A percentile compares a stretch with the other conserved stretches of the same genome.
Evolutionary conservation across 2,888 invertebrate genomes (phyloP).

Genomic region (Meloe dianella): DNA sequence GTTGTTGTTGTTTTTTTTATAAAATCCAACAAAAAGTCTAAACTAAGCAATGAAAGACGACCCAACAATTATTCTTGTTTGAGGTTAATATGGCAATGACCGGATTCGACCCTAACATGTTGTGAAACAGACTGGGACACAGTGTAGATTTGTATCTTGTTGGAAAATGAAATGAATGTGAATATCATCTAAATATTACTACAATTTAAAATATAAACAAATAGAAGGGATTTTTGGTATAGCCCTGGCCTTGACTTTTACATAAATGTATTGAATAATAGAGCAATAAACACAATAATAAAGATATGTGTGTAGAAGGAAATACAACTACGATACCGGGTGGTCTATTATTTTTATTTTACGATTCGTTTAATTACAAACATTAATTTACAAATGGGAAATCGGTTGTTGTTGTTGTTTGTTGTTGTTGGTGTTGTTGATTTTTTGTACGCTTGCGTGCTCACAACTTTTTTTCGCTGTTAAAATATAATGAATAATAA

Average conservation of each 20-base stretch:
- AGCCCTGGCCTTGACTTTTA: constrained; percentile 21
- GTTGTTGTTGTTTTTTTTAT: neutral
- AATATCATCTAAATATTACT: neutral
- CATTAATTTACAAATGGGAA: constrained; percentile 36
- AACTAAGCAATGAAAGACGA: neutral
- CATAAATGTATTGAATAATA: constrained; percentile 17
- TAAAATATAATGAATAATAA: constrained; percentile 7
- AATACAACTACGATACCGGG: neutral
- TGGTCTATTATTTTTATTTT: neutral
- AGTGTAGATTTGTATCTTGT: constrained; percentile 5
- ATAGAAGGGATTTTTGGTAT: neutral
- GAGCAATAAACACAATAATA: neutral
- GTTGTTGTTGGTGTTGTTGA: constrained; percentile 21
- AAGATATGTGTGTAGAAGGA: neutral
- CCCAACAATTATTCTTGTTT: constrained; percentile 26
- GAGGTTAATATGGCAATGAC: constrained; percentile 48
- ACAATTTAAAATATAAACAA: neutral
- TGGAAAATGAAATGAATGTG: neutral
- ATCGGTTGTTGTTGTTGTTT: too few species aligned
- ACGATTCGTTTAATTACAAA: neutral
- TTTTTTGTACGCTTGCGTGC: constrained; percentile 42
- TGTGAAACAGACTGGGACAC: constrained; percentile 15
- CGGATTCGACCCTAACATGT: constrained; percentile 44
- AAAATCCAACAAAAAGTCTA: neutral
- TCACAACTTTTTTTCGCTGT: constrained; percentile 10